Conservation (phyloP, 2,888 invertebrate species). For the Spicauda simplicius region DNA sequence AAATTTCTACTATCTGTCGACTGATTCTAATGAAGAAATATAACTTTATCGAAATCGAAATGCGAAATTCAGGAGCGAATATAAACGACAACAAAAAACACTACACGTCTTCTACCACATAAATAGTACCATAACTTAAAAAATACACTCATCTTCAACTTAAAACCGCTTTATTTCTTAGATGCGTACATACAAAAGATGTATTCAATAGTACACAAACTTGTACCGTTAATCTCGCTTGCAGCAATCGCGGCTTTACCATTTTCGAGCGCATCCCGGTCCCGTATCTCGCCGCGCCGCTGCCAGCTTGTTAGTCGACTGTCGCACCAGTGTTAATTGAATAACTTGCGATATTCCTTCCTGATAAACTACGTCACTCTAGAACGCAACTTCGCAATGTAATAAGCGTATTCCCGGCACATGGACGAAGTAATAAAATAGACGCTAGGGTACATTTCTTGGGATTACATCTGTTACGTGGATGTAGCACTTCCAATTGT, state of each 20-base stretch:
- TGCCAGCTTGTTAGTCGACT: constrained; percentile 60
- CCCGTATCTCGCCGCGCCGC: constrained; percentile 39
- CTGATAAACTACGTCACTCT: constrained; percentile 7
- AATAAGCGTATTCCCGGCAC: neutral
- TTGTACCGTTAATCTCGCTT: neutral
- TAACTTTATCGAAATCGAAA: too few species aligned
- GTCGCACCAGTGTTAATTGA: constrained; percentile 61
- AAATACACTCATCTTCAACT: too few species aligned
- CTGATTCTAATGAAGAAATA: too few species aligned
- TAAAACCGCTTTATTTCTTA: too few species aligned
- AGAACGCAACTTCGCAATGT: neutral
- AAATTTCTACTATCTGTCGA: too few species aligned
- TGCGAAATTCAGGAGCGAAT: too few species aligned
- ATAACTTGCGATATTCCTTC: constrained; percentile 55
- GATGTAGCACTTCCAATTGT: too few species aligned
- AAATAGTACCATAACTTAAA: too few species aligned
- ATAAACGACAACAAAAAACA: too few species aligned
- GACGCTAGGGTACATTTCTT: neutral
- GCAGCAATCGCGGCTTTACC: constrained; percentile 13
- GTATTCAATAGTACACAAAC: neutral
- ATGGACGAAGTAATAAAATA: neutral
- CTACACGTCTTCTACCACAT: too few species aligned
- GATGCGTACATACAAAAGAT: neutral
- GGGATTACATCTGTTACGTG: too few species aligned
- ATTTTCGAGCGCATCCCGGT: constrained; percentile 17